These are phyloP conservation scores for Haliaeetus leucogaster DNA, from an alignment of 2,113 vertebrate genomes.

Conservation along the genomic window DNA sequence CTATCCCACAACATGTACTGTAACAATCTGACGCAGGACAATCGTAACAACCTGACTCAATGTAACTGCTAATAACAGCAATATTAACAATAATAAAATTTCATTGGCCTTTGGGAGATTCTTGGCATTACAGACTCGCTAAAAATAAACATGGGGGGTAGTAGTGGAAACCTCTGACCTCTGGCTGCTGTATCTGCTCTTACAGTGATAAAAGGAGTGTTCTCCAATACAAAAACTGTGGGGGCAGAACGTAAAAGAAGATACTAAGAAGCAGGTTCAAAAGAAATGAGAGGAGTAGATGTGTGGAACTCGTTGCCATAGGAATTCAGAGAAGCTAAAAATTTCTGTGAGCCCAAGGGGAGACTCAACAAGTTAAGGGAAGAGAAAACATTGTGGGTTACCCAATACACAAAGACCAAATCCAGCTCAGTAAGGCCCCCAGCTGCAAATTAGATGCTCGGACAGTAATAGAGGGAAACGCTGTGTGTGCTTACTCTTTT, in stretches of 20 bases:
- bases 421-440: background rate
- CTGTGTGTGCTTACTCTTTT: background rate
- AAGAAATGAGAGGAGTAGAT: background rate
- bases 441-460: background rate
- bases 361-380: background rate
- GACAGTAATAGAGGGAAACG: background rate
- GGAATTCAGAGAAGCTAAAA: background rate
- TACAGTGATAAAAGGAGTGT: background rate
- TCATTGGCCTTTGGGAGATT: conserved; percentile 15
- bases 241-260: background rate
- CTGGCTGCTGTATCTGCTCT: background rate
- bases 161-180: background rate
- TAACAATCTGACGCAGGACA: conserved; percentile 47
- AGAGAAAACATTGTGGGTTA: background rate
- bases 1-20: background rate
- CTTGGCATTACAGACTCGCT: background rate
- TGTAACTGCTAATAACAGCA: background rate
- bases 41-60: conserved; percentile 16
- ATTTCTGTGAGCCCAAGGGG: background rate
- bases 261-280: background rate
- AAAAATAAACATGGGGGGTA: background rate
- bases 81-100: conserved; percentile 61
- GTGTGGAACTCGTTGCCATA: background rate
- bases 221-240: background rate
- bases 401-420: background rate